Conservation (phyloP, 2,113 vertebrate species). For the Neoarius graeffei region DNA sequence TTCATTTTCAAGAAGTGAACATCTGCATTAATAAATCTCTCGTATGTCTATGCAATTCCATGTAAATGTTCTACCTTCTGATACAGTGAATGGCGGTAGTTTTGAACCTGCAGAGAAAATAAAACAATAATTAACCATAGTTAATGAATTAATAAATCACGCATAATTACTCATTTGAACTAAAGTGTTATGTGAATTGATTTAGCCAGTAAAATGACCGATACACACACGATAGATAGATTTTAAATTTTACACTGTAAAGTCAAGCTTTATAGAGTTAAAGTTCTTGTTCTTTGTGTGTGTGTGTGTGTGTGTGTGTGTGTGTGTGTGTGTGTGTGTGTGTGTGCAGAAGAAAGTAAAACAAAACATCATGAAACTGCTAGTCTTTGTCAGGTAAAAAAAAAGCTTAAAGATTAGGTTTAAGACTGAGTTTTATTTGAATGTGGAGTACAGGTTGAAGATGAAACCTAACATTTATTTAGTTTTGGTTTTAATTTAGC, state of each 20-base stretch:
- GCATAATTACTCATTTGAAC: no score
- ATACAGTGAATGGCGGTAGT: slow-evolving; percentile 75
- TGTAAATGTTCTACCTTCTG: slow-evolving; percentile 69
- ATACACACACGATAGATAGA: no score
- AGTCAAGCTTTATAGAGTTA: background rate
- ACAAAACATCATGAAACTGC: background rate
- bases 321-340: no score
- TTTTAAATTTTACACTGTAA: background rate
- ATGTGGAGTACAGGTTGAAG: background rate
- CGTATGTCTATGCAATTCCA: background rate
- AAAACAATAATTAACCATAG: background rate
- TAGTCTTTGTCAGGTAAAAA: background rate
- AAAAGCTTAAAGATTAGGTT: background rate
- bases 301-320: background rate
- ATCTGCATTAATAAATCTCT: background rate
- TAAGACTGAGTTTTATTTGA: background rate
- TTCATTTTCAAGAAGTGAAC: background rate
- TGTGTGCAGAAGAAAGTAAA: background rate
- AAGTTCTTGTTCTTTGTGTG: no score
- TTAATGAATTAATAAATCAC: background rate
- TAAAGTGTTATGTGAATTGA: no score
- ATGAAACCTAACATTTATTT: background rate
- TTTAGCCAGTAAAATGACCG: no score
- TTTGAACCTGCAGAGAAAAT: slow-evolving; percentile 73
- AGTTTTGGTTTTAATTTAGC: background rate